phyloP scores from a whole-genome alignment of 2,888 invertebrate species.

The Artemia sinica region DNA sequence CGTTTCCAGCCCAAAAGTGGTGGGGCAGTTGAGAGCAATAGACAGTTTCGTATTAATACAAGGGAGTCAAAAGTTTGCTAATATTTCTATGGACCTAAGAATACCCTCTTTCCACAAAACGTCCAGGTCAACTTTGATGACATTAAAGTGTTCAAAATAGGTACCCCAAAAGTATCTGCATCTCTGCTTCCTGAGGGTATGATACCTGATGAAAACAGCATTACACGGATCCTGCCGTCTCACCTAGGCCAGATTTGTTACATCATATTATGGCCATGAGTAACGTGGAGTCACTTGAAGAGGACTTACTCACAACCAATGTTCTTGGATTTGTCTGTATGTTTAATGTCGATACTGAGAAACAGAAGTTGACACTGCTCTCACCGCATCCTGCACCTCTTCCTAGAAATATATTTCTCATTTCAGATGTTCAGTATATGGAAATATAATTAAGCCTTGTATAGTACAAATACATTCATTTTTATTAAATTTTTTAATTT shows the following conservation, averaged over 20 bases:
- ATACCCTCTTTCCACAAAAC: too few species aligned
- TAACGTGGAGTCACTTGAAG: conserved; percentile 57
- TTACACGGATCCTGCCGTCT: conserved; percentile 69
- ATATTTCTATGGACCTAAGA: too few species aligned
- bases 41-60: too few species aligned
- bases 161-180: conserved; percentile 77
- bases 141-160: conserved; percentile 73
- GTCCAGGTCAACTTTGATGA: conserved; percentile 33
- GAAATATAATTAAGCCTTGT: conserved; percentile 50
- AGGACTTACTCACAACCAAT: conserved; percentile 70
- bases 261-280: conserved; percentile 80
- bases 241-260: conserved; percentile 53
- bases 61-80: too few species aligned
- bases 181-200: conserved; percentile 93
- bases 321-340: conserved; percentile 53
- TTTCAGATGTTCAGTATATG: conserved; percentile 87
- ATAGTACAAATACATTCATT: background rate
- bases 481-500: too few species aligned
- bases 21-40: too few species aligned
- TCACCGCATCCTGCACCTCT: conserved; percentile 86
- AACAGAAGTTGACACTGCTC: conserved; percentile 68
- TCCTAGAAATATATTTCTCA: conserved; percentile 63
- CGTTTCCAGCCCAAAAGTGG: too few species aligned
- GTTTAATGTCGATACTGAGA: conserved; percentile 71
- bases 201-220: conserved; percentile 66